Percentiles rank a stretch among this genome's conserved stretches.
Conservation (phyloP, 2,797 vertebrate genomes). For the Intellagama lesueurii region DNA sequence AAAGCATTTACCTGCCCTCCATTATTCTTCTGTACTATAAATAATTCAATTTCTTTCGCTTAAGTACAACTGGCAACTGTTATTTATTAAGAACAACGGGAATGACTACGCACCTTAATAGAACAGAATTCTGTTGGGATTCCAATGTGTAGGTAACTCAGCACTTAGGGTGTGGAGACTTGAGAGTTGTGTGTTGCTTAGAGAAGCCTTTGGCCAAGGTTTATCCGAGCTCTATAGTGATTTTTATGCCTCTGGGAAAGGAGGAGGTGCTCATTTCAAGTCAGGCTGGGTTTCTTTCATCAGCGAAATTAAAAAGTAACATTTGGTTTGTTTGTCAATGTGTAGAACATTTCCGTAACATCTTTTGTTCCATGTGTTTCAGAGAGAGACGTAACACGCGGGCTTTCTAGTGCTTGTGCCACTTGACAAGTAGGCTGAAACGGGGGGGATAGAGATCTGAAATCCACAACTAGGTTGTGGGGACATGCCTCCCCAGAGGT, state of each 20-base stretch:
- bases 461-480: no score
- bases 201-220: conserved; percentile 23
- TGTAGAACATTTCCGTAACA: no score
- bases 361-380: no score
- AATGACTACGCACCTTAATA: conserved; percentile 67
- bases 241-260: conserved; percentile 35
- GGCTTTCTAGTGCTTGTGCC: no score
- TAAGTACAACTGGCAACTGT: conserved; percentile 71
- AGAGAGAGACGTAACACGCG: no score
- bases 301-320: neutral
- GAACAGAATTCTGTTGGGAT: conserved; percentile 66
- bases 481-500: no score
- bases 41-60: conserved; percentile 74
- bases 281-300: neutral
- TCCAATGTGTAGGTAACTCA: conserved; percentile 49
- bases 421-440: no score
- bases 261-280: conserved; percentile 33
- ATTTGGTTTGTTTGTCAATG: no score
- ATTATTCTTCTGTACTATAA: conserved; percentile 64
- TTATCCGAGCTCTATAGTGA: conserved; percentile 26
- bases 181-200: conserved; percentile 44
- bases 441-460: no score
- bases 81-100: conserved; percentile 73
- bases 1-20: conserved; percentile 63
- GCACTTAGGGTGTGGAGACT: conserved; percentile 57